Evolutionary conservation across 2,888 invertebrate genomes (phyloP).

Genomic region (Amblyjoppa fuscipennis): DNA sequence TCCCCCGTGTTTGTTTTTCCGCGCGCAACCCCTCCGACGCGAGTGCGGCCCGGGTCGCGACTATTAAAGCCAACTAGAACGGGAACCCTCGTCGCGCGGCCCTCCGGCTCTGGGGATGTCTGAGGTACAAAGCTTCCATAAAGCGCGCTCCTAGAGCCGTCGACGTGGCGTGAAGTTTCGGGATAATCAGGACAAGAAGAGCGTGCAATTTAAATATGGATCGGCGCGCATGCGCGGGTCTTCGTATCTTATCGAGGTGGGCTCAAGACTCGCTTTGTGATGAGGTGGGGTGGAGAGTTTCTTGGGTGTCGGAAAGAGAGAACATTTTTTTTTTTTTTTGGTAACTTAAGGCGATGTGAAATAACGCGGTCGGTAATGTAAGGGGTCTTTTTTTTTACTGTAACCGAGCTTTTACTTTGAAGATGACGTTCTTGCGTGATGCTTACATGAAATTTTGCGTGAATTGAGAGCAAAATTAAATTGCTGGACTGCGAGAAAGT

Average conservation of each 20-base stretch:
- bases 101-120: conserved; percentile 10
- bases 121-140: conserved; percentile 12
- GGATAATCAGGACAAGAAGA: conserved; percentile 10
- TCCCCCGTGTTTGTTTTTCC: conserved; percentile 77
- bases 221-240: conserved; percentile 24
- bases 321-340: too few relatives aligned
- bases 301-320: background rate
- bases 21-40: conserved; percentile 66
- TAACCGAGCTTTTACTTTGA: too few relatives aligned
- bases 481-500: too few relatives aligned
- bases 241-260: background rate
- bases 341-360: too few relatives aligned
- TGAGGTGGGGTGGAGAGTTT: background rate
- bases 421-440: too few relatives aligned
- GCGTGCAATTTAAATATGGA: conserved; percentile 15
- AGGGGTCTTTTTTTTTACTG: too few relatives aligned
- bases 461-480: too few relatives aligned
- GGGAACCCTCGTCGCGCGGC: conserved; percentile 2
- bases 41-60: conserved; percentile 69
- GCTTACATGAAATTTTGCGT: too few relatives aligned
- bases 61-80: conserved; percentile 77
- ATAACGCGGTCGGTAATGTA: too few relatives aligned
- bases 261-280: background rate
- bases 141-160: background rate
- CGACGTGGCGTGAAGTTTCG: conserved; percentile 17